Base-by-base conservation (phyloP, 2,797 vertebrate species). In the Chelmon rostratus region DNA sequence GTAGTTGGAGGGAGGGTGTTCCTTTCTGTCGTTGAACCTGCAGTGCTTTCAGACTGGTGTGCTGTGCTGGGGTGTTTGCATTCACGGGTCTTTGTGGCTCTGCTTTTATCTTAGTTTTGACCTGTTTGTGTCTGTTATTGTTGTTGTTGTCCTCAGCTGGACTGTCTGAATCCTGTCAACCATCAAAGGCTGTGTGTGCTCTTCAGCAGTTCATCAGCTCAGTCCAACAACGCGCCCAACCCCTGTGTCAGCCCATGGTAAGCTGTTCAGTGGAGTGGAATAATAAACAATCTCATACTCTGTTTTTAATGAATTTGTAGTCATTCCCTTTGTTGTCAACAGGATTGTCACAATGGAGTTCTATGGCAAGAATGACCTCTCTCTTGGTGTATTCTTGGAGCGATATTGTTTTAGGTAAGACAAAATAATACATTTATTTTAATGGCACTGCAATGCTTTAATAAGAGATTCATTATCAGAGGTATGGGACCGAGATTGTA, bases 301-400 rank as follows among this genome's bases (percentile, higher is more conserved):
- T 11, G 21, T 38, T 59, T 61, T 7, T 6, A 15, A 50, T 37
- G 8, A 25, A 3, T 19, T 50, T 33, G 0, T 23, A 23, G 1
- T 79, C 38, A 65, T 7, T 25, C 3, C 3, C 2, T 76, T 52
- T 78, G 33, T 64, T 46, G 15, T 78, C 52, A 31, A 75, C 91
- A 99, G 98, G 98, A 99, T 99, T 76, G 98, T 99, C 82, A 98
- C 98, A 0, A 99, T 99, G 98, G 98, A 99, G 83, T 99, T 99
- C 90, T 99, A 99, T 70, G 97, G 98, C 31, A 99, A 99, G 95
- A 99, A 99, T 76, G 98, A 99, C 84, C 94, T 99, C 73, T 99
- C 98, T 8, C 94, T 99, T 12, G 98, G 98, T 4, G 96, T 99
- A 52, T 99, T 99, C 94, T 89, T 99, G 90, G 98, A 99, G 92